Evolutionary conservation across 2,888 invertebrate species (phyloP), one percentile per base, ranked within the genome.

Genomic region (Heliconius aoede): DNA sequence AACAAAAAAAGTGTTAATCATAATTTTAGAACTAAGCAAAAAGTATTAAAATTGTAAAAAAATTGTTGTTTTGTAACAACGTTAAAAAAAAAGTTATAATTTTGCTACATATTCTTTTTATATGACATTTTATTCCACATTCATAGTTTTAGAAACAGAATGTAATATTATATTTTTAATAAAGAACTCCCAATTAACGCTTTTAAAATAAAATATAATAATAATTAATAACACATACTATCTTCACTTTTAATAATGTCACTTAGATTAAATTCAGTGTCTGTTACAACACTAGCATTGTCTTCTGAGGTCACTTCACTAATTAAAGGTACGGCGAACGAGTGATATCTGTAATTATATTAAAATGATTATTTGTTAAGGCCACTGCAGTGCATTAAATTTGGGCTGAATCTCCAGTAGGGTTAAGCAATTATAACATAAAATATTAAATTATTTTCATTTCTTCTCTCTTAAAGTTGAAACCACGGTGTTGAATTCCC

Each of bases 311-410:
- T 80, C 67, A 79, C 83, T 60, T 83, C 84, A 73, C 79, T 84
- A 4, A 90, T 88, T 30, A 92, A 85, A 11, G 88, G 86, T 81
- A 96, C 95, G 0, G 95, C 94, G 79, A 95, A 90, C 0, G 95
- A 95, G 82, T 95, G 95, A 80, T 95, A 96, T 68, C 95, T 94
- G 81, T 60, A 87, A 82, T 58, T 24, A 51, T 68, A 30, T 18
- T 60, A 1, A 26, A 65, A 30, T n/a, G 24, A 65, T 26, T 13
- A 28, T 4, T 69, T 28, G n/a, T 55, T 46, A 46, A 0, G n/a
- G 9, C 21, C n/a, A 55, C 8, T 3, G 21, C 9, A 1, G 9
- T n/a, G 18, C 18, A 36, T 13, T 46, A 46, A 46, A 46, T 18
- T 11, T 4, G 18, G 18, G 21, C 5, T 18, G n/a, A n/a, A 3